Evolutionary conservation across 2,113 vertebrate genomes (phyloP).

Genomic region (Poicephalus meyeri): DNA sequence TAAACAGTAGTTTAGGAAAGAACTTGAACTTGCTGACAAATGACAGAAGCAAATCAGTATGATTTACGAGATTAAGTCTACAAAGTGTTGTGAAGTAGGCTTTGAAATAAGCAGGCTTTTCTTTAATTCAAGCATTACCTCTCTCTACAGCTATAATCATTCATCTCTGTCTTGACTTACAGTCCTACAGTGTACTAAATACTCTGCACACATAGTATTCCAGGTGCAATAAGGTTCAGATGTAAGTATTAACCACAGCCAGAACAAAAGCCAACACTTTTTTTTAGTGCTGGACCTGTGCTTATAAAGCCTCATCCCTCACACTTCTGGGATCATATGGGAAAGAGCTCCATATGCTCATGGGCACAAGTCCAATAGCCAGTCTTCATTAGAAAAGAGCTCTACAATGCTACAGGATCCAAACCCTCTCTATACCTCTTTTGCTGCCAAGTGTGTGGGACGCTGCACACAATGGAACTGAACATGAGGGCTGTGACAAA

Average conservation of each 20-base stretch:
- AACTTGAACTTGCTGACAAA: neutral
- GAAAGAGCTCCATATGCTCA: constrained; percentile 50
- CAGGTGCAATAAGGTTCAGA: neutral
- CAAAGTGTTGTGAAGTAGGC: neutral
- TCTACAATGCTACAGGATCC: neutral
- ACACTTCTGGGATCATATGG: neutral
- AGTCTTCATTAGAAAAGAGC: neutral
- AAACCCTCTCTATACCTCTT: constrained; percentile 81
- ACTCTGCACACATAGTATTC: neutral
- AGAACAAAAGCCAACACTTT: neutral
- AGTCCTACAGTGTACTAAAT: neutral
- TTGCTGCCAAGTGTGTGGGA: constrained; percentile 94
- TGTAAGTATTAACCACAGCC: constrained; percentile 1
- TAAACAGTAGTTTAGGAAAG: neutral
- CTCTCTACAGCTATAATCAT: neutral
- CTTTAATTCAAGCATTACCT: neutral
- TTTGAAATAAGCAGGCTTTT: neutral
- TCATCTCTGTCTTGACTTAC: neutral
- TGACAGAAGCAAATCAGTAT: neutral
- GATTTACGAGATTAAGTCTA: neutral
- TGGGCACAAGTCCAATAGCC: constrained; percentile 29
- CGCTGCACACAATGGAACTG: constrained; percentile 94
- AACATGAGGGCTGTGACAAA: constrained; percentile 98
- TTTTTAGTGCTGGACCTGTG: neutral
- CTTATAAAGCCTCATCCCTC: constrained; percentile 19